These are phyloP conservation scores for Raphicerus campestris DNA, from an alignment of 2,113 vertebrate genomes.

Conservation along the genomic window DNA sequence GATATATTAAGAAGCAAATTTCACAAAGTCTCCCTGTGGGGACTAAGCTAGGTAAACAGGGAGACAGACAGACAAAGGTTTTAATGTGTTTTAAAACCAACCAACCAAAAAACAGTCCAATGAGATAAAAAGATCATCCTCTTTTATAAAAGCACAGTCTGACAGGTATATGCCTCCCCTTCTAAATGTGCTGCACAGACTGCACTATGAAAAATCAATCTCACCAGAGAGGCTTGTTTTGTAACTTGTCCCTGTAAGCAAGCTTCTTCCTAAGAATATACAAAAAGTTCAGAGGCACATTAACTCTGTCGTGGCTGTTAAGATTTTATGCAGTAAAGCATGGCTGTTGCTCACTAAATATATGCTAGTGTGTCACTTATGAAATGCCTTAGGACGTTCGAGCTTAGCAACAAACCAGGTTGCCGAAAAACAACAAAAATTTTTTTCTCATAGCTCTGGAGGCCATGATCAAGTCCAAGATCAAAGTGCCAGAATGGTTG, in stretches of 20 bases:
- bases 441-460: neutral
- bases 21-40: neutral
- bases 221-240: neutral
- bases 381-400: neutral
- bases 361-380: neutral
- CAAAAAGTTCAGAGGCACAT: neutral
- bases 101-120: neutral
- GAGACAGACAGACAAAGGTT: neutral
- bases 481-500: neutral
- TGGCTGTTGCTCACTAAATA: neutral
- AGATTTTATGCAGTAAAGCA: neutral
- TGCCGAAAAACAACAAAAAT: neutral
- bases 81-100: neutral
- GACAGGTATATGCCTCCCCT: neutral
- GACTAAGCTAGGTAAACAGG: neutral
- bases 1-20: neutral
- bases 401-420: neutral
- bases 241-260: neutral
- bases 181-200: neutral
- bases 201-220: neutral
- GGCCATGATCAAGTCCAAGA: neutral
- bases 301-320: neutral
- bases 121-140: neutral
- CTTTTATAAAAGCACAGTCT: neutral
- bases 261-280: neutral